A percentile compares a stretch with the other conserved stretches of the same genome.
phyloP scores from a whole-genome alignment of 2,888 invertebrate genomes.

The Abrostola triplasia region DNA sequence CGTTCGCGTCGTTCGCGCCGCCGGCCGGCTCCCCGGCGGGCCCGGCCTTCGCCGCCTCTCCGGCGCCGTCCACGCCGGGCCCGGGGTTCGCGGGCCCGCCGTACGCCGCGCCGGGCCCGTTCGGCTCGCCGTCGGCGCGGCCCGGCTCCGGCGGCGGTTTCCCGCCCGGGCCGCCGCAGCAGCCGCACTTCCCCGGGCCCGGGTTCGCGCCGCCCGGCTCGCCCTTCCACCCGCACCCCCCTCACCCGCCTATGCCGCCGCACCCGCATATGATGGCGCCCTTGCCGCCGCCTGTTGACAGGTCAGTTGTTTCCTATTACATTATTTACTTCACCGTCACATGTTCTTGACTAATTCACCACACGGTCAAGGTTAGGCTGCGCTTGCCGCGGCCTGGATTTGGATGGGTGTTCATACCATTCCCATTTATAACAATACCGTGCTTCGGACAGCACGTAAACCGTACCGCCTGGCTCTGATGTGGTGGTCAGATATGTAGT shows the following conservation, averaged over 20 bases:
- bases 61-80: conserved; percentile 92
- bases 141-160: conserved; percentile 96
- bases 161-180: conserved; percentile 92
- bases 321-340: no score
- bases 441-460: no score
- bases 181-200: conserved; percentile 91
- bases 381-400: no score
- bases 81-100: conserved; percentile 91
- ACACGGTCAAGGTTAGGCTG: no score
- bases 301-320: conserved; percentile 84
- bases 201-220: conserved; percentile 93
- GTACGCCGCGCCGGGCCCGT: conserved; percentile 90
- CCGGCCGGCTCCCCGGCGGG: conserved; percentile 93
- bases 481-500: no score
- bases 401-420: no score
- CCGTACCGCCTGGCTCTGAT: no score
- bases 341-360: no score
- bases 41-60: conserved; percentile 91
- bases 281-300: conserved; percentile 93
- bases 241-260: conserved; percentile 96
- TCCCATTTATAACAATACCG: no score
- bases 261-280: conserved; percentile 87
- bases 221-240: conserved; percentile 94
- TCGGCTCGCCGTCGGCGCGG: conserved; percentile 89
- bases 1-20: conserved; percentile 93